Percentiles rank a stretch among this genome's conserved stretches.
phyloP scores from a whole-genome alignment of 2,113 vertebrate species.

The Erythrolamprus reginae region DNA sequence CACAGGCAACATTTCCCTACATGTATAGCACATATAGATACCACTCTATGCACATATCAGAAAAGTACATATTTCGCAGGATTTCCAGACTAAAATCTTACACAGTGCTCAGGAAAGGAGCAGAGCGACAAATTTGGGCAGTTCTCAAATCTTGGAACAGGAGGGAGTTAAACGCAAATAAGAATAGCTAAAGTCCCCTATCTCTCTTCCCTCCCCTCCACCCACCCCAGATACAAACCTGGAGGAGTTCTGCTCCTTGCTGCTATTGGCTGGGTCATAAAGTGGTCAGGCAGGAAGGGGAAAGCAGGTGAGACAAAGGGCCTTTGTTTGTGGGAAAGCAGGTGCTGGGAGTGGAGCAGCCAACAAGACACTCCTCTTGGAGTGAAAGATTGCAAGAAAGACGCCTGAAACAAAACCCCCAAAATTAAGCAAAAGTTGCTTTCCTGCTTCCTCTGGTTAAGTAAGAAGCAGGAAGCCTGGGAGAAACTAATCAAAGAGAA shows the following conservation, averaged over 20 bases:
- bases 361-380: background rate
- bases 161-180: background rate
- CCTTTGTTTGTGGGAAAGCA: conserved; percentile 16
- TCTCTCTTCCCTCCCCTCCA: background rate
- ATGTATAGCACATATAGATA: background rate
- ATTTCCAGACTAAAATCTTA: background rate
- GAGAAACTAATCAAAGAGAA: background rate
- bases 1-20: background rate
- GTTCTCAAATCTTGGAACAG: background rate
- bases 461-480: background rate
- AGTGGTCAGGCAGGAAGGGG: conserved; percentile 13
- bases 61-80: background rate
- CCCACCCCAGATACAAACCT: background rate
- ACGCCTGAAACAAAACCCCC: background rate
- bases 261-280: conserved; percentile 3
- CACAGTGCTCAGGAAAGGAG: no score
- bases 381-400: background rate
- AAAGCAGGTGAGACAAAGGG: conserved; percentile 18
- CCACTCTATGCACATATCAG: no score
- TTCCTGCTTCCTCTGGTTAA: background rate
- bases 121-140: background rate
- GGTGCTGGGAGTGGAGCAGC: conserved; percentile 9
- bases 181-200: background rate
- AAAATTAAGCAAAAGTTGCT: background rate
- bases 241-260: background rate